phyloP scores from a whole-genome alignment of 2,888 invertebrate genomes.

The Agriopis aurantiaria region DNA sequence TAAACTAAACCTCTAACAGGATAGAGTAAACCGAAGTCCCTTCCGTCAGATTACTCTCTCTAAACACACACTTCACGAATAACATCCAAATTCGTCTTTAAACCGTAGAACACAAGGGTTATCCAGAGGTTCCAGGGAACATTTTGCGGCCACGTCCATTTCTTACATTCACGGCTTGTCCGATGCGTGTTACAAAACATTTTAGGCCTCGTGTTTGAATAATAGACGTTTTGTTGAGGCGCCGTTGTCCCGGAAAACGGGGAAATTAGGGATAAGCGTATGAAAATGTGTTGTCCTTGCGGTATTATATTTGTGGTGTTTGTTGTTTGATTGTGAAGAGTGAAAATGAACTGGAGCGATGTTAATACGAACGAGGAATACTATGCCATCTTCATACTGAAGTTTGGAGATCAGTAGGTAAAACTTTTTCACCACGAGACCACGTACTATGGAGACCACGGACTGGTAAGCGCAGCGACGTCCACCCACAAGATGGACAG shows the following conservation, averaged over 20 bases:
- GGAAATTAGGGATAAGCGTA: constrained; percentile 47
- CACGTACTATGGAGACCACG: too few relatives aligned
- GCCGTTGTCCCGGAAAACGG: constrained; percentile 47
- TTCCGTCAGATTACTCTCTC: constrained; percentile 51
- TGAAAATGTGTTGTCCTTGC: constrained; percentile 33
- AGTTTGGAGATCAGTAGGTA: too few relatives aligned
- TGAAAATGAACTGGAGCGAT: neutral
- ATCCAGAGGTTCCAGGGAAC: constrained; percentile 17
- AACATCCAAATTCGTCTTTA: constrained; percentile 6
- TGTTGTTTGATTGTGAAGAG: constrained; percentile 8
- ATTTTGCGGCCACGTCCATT: constrained; percentile 32
- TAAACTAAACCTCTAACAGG: constrained; percentile 32
- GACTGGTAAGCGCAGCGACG: too few relatives aligned
- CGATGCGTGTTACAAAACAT: constrained; percentile 48
- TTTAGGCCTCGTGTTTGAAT: constrained; percentile 48
- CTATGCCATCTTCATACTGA: neutral
- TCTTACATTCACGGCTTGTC: constrained; percentile 51
- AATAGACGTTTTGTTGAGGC: constrained; percentile 49
- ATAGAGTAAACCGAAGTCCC: constrained; percentile 36
- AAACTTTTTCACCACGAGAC: too few relatives aligned
- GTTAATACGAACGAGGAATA: neutral
- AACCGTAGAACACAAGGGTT: neutral
- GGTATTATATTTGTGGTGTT: constrained; percentile 23
- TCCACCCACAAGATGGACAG: too few relatives aligned
- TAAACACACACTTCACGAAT: constrained; percentile 42